These are phyloP conservation scores for Diogma glabrata DNA, from an alignment of 2,888 invertebrate species.

Conservation along the genomic window DNA sequence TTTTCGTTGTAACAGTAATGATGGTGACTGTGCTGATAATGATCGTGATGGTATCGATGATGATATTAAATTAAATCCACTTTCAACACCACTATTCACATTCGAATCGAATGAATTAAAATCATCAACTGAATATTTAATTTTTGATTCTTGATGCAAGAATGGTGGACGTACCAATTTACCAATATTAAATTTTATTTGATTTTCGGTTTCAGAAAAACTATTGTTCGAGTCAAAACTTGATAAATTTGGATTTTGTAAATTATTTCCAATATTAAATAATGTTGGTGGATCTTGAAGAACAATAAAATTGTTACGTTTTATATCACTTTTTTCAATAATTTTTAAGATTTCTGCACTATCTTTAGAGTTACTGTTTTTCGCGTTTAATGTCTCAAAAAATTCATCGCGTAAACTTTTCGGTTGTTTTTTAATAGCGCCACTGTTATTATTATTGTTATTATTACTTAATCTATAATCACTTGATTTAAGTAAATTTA, in stretches of 20 bases:
- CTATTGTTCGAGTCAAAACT: constrained; percentile 16
- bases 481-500: too few relatives aligned
- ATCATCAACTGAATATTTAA: constrained; percentile 16
- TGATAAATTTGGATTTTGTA: constrained; percentile 20
- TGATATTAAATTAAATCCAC: too few relatives aligned
- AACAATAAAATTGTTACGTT: neutral
- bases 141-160: constrained; percentile 37
- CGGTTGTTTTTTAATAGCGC: too few relatives aligned
- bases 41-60: constrained; percentile 1
- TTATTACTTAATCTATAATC: too few relatives aligned
- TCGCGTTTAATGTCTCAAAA: constrained; percentile 3
- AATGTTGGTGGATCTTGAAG: neutral
- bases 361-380: neutral
- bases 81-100: neutral
- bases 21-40: too few relatives aligned
- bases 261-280: constrained; percentile 21
- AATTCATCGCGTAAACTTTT: constrained; percentile 8
- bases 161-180: constrained; percentile 28
- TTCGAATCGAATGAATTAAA: neutral
- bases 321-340: constrained; percentile 3
- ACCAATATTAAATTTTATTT: constrained; percentile 31
- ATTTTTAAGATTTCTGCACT: constrained; percentile 1
- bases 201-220: constrained; percentile 10
- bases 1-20: neutral
- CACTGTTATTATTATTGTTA: too few relatives aligned